Evolutionary conservation across 2,797 vertebrate species (phyloP).

Genomic region (Acrocephalus scirpaceus): DNA sequence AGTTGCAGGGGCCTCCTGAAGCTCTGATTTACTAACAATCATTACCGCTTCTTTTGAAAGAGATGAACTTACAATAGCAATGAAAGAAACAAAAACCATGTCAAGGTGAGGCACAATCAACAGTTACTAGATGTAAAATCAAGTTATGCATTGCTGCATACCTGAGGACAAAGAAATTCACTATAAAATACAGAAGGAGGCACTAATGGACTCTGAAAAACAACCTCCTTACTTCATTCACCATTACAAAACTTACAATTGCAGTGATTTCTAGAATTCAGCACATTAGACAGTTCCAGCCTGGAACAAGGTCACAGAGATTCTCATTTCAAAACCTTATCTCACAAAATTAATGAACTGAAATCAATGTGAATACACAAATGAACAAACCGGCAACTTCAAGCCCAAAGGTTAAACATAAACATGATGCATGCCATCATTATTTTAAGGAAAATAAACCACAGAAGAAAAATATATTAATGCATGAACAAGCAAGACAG

Average conservation of each 20-base stretch:
- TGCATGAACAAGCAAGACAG: not conserved
- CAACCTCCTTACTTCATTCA: not conserved
- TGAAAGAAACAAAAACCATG: not conserved
- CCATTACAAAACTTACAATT: not conserved
- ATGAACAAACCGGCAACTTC: not conserved
- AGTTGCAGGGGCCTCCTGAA: not conserved
- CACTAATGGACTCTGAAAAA: not conserved
- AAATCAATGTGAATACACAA: not conserved
- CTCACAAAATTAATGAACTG: not conserved
- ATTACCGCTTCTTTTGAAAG: not conserved
- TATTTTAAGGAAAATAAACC: not conserved
- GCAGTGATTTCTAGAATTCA: not conserved
- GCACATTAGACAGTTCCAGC: not conserved
- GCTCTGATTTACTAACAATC: not conserved
- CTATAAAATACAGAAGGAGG: not conserved
- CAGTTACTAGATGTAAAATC: not conserved
- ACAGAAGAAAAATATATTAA: not conserved
- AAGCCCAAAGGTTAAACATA: not conserved
- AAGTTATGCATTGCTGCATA: not conserved
- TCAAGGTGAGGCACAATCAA: not conserved
- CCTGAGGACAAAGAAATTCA: not conserved
- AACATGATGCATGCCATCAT: not conserved
- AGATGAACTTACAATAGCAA: not conserved
- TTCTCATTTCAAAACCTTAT: not conserved
- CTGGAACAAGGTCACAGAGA: not conserved